These are phyloP conservation scores for Girardia tigrina DNA, from an alignment of 2,888 invertebrate genomes.

Conservation along the genomic window DNA sequence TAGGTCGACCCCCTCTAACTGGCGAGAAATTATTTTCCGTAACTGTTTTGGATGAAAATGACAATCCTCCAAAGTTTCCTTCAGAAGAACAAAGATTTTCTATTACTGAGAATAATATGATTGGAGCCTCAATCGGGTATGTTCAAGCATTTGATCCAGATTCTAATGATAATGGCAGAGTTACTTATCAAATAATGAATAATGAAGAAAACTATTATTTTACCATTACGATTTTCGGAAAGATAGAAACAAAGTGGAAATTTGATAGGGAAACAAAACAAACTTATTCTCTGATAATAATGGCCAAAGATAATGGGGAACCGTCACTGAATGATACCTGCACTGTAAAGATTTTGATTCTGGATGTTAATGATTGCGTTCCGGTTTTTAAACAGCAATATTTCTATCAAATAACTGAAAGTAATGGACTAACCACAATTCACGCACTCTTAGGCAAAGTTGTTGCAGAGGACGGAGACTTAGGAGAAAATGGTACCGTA, in stretches of 20 bases:
- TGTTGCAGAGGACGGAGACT: neutral
- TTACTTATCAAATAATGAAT: neutral
- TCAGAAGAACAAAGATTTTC: neutral
- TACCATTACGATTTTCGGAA: neutral
- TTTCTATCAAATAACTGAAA: conserved; percentile 10
- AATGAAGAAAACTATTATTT: neutral
- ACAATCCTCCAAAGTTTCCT: neutral
- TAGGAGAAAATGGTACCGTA: conserved; percentile 3
- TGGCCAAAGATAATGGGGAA: conserved; percentile 24
- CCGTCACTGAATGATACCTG: conserved; percentile 13
- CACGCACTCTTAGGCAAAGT: neutral
- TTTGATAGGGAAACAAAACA: conserved; percentile 19
- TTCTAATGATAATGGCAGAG: neutral
- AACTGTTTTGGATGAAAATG: conserved; percentile 25
- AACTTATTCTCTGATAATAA: neutral
- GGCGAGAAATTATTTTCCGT: neutral
- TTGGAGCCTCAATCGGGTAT: neutral
- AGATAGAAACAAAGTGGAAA: neutral
- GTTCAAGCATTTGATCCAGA: neutral
- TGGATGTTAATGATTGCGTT: conserved; percentile 7
- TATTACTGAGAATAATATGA: neutral
- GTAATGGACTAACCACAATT: neutral
- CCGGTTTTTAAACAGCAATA: neutral
- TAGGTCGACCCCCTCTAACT: neutral
- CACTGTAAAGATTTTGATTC: neutral